Base-by-base conservation (phyloP, 2,888 invertebrate genomes). In the Amaurobius ferox region DNA sequence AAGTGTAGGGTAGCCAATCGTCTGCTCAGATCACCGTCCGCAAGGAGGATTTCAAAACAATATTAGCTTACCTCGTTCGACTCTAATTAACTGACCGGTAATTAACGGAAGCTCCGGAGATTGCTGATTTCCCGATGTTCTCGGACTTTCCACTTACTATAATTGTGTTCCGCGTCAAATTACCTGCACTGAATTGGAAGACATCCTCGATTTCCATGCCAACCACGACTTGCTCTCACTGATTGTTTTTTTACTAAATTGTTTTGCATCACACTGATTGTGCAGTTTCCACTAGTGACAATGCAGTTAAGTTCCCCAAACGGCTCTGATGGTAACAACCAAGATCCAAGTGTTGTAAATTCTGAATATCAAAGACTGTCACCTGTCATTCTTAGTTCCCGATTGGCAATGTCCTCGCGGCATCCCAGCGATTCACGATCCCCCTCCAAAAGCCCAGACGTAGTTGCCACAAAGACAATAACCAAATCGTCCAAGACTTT, bases 381-480 rank as follows among this genome's bases (percentile, higher is more conserved):
- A 9, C 64, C 81, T 23, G 70, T 23, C 1, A n/a, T 72, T 0
- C 2, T 78, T 19, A 39, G 2, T 28, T 26, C 72, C 11, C 29
- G 29, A 0, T 2, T 74, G 30, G 35, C 61, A 9, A 74, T 83
- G 81, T 35, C 76, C 1, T 44, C 61, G 2, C 64, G 70, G 26
- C 73, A 71, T 40, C 72, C 64, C 19, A 35, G n/a, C 19, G 55
- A 55, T 1, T 85, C 85, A 0, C 29, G 76, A 16, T 86, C 86
- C 0, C 86, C 86, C 2, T 79, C 86, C 13, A 86, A 78, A 40
- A 79, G 79, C 39, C 86, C 86, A 13, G 86, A 86, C n/a, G 61
- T 67, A 1, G 64, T 79, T 5, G 11, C 61, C 19, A 62, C 48
- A 0, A 85, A 85, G 32, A 26, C 48, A 1, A 48, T 29, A 2